These are phyloP conservation scores for Lysandra coridon DNA, from an alignment of 2,888 invertebrate species.

Conservation along the genomic window DNA sequence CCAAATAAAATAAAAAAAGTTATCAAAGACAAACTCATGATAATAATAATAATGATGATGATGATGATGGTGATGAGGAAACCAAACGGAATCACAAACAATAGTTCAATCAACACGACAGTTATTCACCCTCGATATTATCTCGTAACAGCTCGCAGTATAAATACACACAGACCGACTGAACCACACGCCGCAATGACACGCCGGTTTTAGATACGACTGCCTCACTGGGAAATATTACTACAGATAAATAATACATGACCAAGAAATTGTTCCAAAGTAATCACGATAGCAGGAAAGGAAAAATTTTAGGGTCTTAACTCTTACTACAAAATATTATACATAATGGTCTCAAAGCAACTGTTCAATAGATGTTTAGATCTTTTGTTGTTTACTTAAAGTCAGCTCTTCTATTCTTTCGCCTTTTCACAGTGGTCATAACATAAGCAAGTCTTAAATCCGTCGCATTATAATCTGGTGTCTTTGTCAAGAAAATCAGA, in stretches of 20 bases:
- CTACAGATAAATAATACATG: background rate
- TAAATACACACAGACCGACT: background rate
- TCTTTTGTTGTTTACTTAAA: too few species aligned
- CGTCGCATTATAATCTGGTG: too few species aligned
- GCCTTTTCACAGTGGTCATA: too few species aligned
- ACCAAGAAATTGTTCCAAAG: background rate
- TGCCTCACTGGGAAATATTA: background rate
- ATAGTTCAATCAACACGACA: slow-evolving; percentile 19
- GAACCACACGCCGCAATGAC: background rate
- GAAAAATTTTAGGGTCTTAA: background rate
- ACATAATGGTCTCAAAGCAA: too few species aligned
- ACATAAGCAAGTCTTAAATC: too few species aligned
- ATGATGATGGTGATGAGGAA: background rate
- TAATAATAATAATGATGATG: too few species aligned
- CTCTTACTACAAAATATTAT: too few species aligned
- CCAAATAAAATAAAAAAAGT: background rate
- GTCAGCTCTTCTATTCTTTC: too few species aligned
- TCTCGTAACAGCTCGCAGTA: background rate
- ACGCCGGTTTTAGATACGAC: background rate
- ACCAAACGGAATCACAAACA: slow-evolving; percentile 9
- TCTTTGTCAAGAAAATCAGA: too few species aligned
- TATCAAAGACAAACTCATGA: background rate
- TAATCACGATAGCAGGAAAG: background rate
- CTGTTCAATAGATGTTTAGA: too few species aligned
- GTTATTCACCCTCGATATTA: slow-evolving; percentile 8